Conservation (phyloP, 2,888 invertebrate genomes). For the Anagyrus pseudococci region DNA sequence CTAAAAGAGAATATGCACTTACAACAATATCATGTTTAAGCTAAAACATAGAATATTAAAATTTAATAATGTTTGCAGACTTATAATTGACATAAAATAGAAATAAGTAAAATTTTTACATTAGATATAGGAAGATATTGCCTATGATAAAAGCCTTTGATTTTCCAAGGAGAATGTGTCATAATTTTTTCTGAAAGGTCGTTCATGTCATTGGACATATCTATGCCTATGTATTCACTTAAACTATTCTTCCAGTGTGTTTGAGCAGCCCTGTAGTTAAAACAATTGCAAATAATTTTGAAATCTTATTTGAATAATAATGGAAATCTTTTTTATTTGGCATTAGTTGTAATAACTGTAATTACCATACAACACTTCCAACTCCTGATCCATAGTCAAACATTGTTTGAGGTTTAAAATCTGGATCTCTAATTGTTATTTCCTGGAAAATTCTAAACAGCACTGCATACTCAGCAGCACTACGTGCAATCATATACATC, state of each 20-base stretch:
- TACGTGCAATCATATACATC: constrained; percentile 75
- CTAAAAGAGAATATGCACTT: constrained; percentile 81
- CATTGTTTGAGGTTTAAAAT: constrained; percentile 77
- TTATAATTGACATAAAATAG: constrained; percentile 36
- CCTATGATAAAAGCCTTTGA: constrained; percentile 74
- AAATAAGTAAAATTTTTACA: constrained; percentile 16
- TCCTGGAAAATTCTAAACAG: constrained; percentile 76
- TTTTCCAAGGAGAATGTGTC: constrained; percentile 67
- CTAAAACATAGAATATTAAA: constrained; percentile 58
- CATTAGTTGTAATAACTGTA: constrained; percentile 18
- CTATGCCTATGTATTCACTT: constrained; percentile 86
- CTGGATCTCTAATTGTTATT: constrained; percentile 69
- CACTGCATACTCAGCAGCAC: constrained; percentile 79
- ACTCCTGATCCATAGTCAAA: constrained; percentile 94
- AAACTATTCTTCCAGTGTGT: constrained; percentile 73
- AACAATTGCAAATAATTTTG: not conserved
- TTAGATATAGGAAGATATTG: constrained; percentile 79
- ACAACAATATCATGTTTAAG: constrained; percentile 80
- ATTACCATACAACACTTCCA: constrained; percentile 81
- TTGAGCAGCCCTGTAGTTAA: constrained; percentile 71
- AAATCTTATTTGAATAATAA: not conserved
- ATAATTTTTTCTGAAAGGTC: constrained; percentile 78
- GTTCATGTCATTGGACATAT: constrained; percentile 82
- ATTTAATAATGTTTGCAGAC: constrained; percentile 5
- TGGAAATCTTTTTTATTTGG: no score